These are phyloP conservation scores for Cyprinodon brontotheroides DNA, from an alignment of 2,113 vertebrate species.

Conservation along the genomic window DNA sequence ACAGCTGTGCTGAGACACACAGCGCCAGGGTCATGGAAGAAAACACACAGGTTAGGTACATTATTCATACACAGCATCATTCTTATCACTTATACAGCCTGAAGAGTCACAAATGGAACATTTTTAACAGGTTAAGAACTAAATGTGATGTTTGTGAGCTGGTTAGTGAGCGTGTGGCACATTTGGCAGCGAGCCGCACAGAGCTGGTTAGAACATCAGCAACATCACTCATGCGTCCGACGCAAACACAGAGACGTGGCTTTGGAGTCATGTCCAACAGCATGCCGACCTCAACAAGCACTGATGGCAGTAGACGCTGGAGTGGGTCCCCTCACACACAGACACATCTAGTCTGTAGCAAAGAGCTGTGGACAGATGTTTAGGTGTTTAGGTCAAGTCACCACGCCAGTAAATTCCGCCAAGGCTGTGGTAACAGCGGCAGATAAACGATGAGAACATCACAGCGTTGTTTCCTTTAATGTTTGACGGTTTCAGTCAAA, in stretches of 20 bases:
- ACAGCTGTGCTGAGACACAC: conserved; percentile 24
- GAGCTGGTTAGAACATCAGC: conserved; percentile 15
- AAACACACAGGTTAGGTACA: conserved; percentile 67
- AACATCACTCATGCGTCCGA: not conserved
- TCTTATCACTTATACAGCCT: conserved; percentile 13
- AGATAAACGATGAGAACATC: not conserved
- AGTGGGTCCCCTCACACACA: not conserved
- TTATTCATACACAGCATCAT: conserved; percentile 33
- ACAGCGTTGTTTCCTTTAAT: not conserved
- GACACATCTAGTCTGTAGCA: not conserved
- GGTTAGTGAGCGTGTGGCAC: conserved; percentile 31
- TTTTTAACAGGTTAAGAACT: not conserved
- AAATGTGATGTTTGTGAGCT: not conserved
- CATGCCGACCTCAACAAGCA: not conserved
- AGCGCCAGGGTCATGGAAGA: conserved; percentile 44
- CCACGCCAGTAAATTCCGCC: not conserved
- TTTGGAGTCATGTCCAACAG: not conserved
- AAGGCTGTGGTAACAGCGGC: not conserved
- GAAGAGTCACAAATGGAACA: not conserved
- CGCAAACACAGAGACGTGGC: not conserved
- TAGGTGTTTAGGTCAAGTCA: not conserved
- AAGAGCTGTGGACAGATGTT: not conserved
- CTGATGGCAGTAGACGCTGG: not conserved
- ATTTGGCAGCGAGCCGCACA: not conserved
- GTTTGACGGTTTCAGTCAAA: not conserved